phyloP scores from a whole-genome alignment of 2,113 vertebrate genomes.

The Scomber japonicus region DNA sequence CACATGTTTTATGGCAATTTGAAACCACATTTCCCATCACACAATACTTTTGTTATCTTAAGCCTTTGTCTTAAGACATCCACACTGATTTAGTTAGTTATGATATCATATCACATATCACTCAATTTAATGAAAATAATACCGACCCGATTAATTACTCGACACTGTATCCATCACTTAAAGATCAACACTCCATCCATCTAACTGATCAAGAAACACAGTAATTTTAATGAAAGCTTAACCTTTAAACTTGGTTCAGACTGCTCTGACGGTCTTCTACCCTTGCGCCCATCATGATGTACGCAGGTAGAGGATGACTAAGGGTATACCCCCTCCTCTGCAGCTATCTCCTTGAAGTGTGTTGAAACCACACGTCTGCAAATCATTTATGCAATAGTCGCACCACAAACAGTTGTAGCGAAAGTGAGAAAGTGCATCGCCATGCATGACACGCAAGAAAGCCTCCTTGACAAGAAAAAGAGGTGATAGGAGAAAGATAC shows the following conservation, averaged over 20 bases:
- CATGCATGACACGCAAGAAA: constrained; percentile 36
- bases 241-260: neutral
- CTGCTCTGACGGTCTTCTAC: neutral
- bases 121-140: neutral
- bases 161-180: too few species aligned
- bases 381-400: constrained; percentile 42
- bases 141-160: neutral
- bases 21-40: neutral
- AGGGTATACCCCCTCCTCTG: constrained; percentile 47
- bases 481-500: constrained; percentile 4
- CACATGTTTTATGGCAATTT: too few species aligned
- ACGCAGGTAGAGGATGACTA: neutral
- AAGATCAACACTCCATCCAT: too few species aligned
- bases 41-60: neutral
- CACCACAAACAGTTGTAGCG: constrained; percentile 48
- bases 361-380: constrained; percentile 30
- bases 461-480: neutral
- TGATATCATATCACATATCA: too few species aligned
- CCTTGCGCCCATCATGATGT: neutral
- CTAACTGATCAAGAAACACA: neutral
- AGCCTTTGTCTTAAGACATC: neutral
- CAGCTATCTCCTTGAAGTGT: constrained; percentile 21
- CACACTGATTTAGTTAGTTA: neutral
- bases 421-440: constrained; percentile 47
- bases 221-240: neutral